Evolutionary conservation across 2,113 vertebrate genomes (phyloP).

Genomic region (Callaeas wilsoni): DNA sequence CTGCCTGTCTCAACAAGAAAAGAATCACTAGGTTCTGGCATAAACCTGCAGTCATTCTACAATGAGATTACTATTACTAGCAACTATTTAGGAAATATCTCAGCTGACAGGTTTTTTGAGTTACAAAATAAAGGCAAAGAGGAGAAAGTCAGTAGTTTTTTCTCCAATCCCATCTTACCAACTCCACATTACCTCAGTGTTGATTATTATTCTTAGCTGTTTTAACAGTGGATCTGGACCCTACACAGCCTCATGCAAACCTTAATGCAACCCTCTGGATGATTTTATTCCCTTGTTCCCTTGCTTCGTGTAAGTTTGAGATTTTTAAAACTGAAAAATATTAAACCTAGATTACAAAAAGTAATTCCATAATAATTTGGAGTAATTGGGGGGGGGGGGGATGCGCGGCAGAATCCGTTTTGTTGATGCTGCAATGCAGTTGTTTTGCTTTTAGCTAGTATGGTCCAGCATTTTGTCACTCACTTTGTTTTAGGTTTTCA

Average conservation of each 20-base stretch:
- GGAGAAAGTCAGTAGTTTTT: not conserved
- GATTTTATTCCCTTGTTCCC: not conserved
- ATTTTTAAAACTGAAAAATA: not conserved
- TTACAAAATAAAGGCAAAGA: not conserved
- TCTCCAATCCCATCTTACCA: not conserved
- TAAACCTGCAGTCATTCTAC: not conserved
- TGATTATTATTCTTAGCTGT: not conserved
- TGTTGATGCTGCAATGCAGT: not conserved
- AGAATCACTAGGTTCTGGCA: not conserved
- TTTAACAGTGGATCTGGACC: not conserved
- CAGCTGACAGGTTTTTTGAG: not conserved
- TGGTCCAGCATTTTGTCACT: not conserved
- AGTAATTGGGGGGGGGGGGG: accelerated
- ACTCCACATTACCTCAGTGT: not conserved
- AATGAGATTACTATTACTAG: not conserved
- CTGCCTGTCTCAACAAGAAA: not conserved
- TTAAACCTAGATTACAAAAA: not conserved
- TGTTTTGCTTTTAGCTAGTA: not conserved
- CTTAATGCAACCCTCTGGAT: not conserved
- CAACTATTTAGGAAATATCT: not conserved
- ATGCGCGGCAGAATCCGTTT: not conserved
- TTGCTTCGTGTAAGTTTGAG: not conserved
- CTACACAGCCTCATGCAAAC: not conserved
- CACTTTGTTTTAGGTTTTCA: accelerated
- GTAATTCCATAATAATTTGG: not conserved